These are phyloP conservation scores for Pipistrellus pygmaeus DNA, from an alignment of 2,797 vertebrate species.

Conservation along the genomic window DNA sequence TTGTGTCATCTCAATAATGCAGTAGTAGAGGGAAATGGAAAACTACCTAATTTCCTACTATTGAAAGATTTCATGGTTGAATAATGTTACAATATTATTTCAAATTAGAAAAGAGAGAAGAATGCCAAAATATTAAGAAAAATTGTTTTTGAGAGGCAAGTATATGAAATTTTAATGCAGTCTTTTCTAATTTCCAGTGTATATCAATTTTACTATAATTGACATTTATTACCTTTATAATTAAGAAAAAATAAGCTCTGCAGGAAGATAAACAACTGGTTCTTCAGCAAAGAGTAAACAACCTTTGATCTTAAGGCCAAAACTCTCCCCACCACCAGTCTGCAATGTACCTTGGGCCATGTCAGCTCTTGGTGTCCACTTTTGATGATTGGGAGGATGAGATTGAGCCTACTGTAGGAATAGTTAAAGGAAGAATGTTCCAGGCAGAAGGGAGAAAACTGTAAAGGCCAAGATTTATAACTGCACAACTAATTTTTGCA, in stretches of 20 bases:
- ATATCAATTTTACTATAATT: background rate
- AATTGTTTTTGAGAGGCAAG: background rate
- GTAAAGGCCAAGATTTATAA: slow-evolving; percentile 33
- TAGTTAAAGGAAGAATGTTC: background rate
- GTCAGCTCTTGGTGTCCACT: background rate
- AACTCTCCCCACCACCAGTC: background rate
- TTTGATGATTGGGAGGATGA: background rate
- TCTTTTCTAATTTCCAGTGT: slow-evolving; percentile 7
- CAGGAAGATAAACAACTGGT: background rate
- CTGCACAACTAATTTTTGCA: slow-evolving; percentile 46
- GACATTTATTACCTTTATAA: background rate
- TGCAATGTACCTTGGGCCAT: background rate
- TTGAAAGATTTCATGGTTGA: background rate
- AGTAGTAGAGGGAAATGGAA: background rate
- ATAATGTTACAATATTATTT: background rate
- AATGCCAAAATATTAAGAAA: background rate
- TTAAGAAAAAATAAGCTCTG: background rate
- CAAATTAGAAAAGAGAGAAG: slow-evolving; percentile 26
- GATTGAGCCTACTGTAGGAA: background rate
- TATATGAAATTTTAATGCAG: background rate
- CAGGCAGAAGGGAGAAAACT: background rate
- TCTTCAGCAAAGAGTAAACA: background rate
- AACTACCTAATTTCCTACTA: background rate
- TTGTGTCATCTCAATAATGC: background rate
- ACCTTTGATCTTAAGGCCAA: background rate